Evolutionary conservation across 2,113 vertebrate genomes (phyloP), one percentile per base, ranked within the genome.

Genomic region (Dascyllus trimaculatus): DNA sequence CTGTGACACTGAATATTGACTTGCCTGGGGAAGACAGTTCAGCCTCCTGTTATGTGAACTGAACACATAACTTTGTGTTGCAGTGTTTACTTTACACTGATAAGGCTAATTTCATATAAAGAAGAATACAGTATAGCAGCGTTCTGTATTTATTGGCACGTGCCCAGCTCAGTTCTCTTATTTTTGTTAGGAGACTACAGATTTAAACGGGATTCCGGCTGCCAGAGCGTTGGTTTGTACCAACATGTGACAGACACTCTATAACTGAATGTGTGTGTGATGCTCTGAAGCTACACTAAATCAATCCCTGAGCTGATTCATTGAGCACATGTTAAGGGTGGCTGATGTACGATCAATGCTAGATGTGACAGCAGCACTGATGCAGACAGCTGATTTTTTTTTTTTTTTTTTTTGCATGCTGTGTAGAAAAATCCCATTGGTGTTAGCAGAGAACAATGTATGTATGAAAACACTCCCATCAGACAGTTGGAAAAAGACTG

Each of bases 231-330:
- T 48, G 46, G 52, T 54, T 78, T 56, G 63, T 25, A n/a, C 59
- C 51, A 59, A 75, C 84, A 82, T 45, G 82, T 88, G 82, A 81
- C 80, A 72, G 14, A 48, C 35, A 65, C 26, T 73, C 60, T 80
- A 38, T 80, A n/a, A 68, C 56, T 81, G 77, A 72, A 68, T 69
- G 80, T 72, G 71, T 81, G 52, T 79, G 65, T 71, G 77, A 84
- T 85, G 78, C 71, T 71, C 67, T 88, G 71, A 63, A 61, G 75
- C 71, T 57, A 68, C 63, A 87, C 68, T 60, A 61, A 85, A 91
- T 89, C 90, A 91, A 91, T 93, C 19, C 49, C 11, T 40, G 54
- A 63, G 53, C 73, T 54, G 64, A 84, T 92, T 83, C 71, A 88
- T 85, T 82, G 71, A 87, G 81, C 81, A 84, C 85, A 72, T 89